Base-by-base conservation (phyloP, 2,888 invertebrate genomes). In the Galerucella calmariensis region DNA sequence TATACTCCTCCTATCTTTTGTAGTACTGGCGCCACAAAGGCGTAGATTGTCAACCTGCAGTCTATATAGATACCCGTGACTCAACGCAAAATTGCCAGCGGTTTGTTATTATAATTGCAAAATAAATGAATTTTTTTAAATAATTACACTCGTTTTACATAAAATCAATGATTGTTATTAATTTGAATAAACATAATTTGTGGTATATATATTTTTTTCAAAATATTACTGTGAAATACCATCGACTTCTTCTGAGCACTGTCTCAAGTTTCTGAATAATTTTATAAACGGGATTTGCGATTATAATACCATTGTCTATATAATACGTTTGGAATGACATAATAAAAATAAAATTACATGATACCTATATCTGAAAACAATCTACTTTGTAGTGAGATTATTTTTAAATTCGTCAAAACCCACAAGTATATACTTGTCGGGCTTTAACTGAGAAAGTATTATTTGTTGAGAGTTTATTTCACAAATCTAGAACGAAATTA, bases 21-120 rank as follows among this genome's bases (percentile, higher is more conserved):
- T 48, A 51, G n/a, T n/a, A 51, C 51, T 51, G 51, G 51, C 51
- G 51, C n/a, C 51, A n/a, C n/a, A 51, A 51, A 51, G 51, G n/a
- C 51, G 51, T n/a, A 51, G 51, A n/a, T 48, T 48, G 48, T 48
- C 48, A 48, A 48, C 48, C 1, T 51, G n/a, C 6, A 51, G 51
- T n/a, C 51, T 51, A 51, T 48, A 12, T 12, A 10, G 2, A 0
- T 4, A 12, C 14, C 5, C 48, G 14, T 51, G 51, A 51, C 51
- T 51, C 51, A 51, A 51, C 51, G 8, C n/a, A n/a, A 51, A 14
- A 48, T 35, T 35, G 4, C 14, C 48, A 48, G 35, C 8, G 1
- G 35, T 41, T 41, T 48, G 14, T 48, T 48, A 51, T 51, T 51
- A n/a, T 51, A n/a, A 51, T 51, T 51, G 14, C 14, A n/a, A 51